phyloP scores from a whole-genome alignment of 2,797 vertebrate genomes.

The Pipistrellus nathusii region DNA sequence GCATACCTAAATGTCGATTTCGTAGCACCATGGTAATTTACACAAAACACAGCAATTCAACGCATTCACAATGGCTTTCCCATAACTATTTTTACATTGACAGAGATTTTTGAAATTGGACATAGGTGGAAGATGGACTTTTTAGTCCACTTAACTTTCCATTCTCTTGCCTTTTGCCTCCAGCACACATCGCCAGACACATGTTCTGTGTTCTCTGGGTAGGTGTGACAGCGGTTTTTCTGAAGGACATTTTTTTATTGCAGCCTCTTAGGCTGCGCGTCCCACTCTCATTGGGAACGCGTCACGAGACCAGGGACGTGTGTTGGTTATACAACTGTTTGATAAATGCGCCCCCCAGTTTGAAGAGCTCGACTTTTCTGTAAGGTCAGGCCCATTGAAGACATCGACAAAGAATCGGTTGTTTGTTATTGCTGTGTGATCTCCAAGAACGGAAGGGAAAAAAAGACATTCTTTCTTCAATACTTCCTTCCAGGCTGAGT shows the following conservation, averaged over 20 bases:
- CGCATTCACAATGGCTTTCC: constrained; percentile 27
- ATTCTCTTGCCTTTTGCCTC: constrained; percentile 40
- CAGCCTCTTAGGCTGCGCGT: constrained; percentile 64
- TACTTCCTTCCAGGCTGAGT: constrained; percentile 97
- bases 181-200: not conserved
- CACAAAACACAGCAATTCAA: constrained; percentile 10
- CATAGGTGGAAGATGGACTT: constrained; percentile 4
- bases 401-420: constrained; percentile 90
- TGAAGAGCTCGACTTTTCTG: constrained; percentile 81
- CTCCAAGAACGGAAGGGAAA: constrained; percentile 87
- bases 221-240: constrained; percentile 72
- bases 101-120: constrained; percentile 50
- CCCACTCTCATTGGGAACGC: constrained; percentile 70
- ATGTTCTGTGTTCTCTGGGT: constrained; percentile 63
- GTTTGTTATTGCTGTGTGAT: constrained; percentile 90
- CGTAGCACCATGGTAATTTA: constrained; percentile 38
- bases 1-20: constrained; percentile 6
- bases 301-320: constrained; percentile 73
- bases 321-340: constrained; percentile 81
- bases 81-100: constrained; percentile 36
- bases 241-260: constrained; percentile 71
- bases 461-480: constrained; percentile 90
- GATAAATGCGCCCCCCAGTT: constrained; percentile 74
- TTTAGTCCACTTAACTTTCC: constrained; percentile 16
- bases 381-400: constrained; percentile 84